phyloP scores from a whole-genome alignment of 2,797 vertebrate genomes.

The Babyrousa celebensis region DNA sequence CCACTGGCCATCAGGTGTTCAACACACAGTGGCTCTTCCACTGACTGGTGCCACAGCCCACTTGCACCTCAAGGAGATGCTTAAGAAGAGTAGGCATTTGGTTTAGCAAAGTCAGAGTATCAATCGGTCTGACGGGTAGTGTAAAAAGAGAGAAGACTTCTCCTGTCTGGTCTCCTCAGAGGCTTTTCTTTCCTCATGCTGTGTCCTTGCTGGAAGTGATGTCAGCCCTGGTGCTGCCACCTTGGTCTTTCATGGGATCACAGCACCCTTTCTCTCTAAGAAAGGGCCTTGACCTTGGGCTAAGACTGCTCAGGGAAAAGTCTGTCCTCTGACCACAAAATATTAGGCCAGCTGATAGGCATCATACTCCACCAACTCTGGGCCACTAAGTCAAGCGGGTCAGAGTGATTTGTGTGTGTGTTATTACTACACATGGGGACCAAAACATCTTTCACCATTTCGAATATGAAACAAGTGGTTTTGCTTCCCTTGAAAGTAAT shows the following conservation, averaged over 20 bases:
- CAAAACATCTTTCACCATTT: not conserved
- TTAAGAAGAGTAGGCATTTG: not conserved
- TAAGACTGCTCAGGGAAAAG: not conserved
- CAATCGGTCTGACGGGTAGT: not conserved
- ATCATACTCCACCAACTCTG: not conserved
- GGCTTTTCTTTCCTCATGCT: not conserved
- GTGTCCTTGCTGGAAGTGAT: not conserved
- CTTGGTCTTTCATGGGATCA: not conserved
- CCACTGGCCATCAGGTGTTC: not conserved
- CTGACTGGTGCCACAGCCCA: not conserved
- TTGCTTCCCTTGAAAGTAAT: not conserved
- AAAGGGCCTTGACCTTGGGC: not conserved
- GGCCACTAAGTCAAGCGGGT: not conserved
- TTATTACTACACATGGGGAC: not conserved
- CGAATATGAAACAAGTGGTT: not conserved
- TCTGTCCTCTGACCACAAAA: not conserved
- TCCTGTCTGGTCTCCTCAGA: not conserved
- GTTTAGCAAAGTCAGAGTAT: not conserved
- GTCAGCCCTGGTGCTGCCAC: not conserved
- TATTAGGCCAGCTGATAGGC: not conserved
- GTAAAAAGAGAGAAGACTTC: not conserved
- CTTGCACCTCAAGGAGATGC: not conserved
- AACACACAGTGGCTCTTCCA: not conserved
- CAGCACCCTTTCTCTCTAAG: not conserved
- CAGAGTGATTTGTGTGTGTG: too few species aligned